Base-by-base conservation (phyloP, 2,113 vertebrate species). In the Cynoglossus semilaevis region DNA sequence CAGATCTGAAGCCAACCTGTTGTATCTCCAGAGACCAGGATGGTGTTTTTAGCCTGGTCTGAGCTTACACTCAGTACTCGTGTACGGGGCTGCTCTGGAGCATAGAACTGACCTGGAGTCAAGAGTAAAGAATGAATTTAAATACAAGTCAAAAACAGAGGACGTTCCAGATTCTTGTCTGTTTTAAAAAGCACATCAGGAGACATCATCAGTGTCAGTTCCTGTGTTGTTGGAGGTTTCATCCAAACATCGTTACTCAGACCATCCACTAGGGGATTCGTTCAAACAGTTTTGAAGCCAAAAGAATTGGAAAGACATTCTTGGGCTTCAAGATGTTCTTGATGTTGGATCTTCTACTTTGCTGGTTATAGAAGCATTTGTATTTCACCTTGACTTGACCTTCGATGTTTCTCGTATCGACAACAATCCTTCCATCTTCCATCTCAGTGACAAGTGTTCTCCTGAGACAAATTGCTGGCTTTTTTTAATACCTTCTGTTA, bases 21-120 rank as follows among this genome's bases (percentile, higher is more conserved):
- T 1, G 81, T 81, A 78, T 89, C 85, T 67, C 85, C 88, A 29
- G 81, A 87, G 41, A 90, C 60, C 10, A 91, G 84, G n/a, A 87
- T 19, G 15, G 43, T 80, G 65, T 88, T 89, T 50, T 73, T 46
- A 11, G 60, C 38, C 19, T 82, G 74, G 61, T 85, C 81, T 22
- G 85, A 80, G 55, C 52, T 79, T 47, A 89, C 59, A n/a, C 70
- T 75, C 17, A 83, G 53, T 15, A 90, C 77, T 49, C 61, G 45
- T 1, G 69, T 57, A 16, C 73, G 62, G 11, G 58, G 45, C 43
- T 72, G 50, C 42, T 67, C 37, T 9, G 81, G 78, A 38, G 59
- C 80, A 38, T 74, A 83, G 64, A 88, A 90, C 37, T 63, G 40
- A 6, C 77, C 89, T 91, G 77, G 6, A n/a, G 46, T 29, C 22